Evolutionary conservation across 2,888 invertebrate genomes (phyloP).

Genomic region (Agrochola litura): DNA sequence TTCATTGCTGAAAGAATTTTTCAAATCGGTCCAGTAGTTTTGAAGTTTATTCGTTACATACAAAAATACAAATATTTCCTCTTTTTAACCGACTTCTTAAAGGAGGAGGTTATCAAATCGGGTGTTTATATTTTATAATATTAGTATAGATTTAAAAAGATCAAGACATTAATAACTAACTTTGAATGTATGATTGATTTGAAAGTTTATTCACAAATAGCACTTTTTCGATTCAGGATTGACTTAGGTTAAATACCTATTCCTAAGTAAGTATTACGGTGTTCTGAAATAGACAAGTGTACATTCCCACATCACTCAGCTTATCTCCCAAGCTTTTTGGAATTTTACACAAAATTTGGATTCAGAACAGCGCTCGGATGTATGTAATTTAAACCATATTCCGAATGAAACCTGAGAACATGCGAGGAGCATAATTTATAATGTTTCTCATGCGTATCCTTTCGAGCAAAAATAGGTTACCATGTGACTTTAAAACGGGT

Average conservation of each 20-base stretch:
- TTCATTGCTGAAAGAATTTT: too few species aligned
- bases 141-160: too few species aligned
- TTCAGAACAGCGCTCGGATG: conserved; percentile 8
- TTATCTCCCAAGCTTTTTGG: not conserved
- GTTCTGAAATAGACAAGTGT: not conserved
- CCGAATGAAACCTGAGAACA: conserved; percentile 43
- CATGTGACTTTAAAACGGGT: conserved; percentile 31
- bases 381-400: conserved; percentile 41
- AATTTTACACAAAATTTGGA: not conserved
- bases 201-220: not conserved
- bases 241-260: not conserved
- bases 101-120: too few species aligned
- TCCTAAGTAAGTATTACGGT: not conserved
- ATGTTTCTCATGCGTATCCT: conserved; percentile 46
- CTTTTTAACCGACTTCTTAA: too few species aligned
- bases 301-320: not conserved
- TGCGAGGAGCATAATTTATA: conserved; percentile 39
- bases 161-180: not conserved
- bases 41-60: too few species aligned
- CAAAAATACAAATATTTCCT: too few species aligned
- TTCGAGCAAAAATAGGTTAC: conserved; percentile 26
- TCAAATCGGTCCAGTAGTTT: too few species aligned
- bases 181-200: not conserved
- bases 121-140: too few species aligned
- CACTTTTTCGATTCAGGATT: not conserved